Base-by-base conservation (phyloP, 30 jellyfish, hydroid and myxozoan genomes). In the Aurelia sp. region DNA sequence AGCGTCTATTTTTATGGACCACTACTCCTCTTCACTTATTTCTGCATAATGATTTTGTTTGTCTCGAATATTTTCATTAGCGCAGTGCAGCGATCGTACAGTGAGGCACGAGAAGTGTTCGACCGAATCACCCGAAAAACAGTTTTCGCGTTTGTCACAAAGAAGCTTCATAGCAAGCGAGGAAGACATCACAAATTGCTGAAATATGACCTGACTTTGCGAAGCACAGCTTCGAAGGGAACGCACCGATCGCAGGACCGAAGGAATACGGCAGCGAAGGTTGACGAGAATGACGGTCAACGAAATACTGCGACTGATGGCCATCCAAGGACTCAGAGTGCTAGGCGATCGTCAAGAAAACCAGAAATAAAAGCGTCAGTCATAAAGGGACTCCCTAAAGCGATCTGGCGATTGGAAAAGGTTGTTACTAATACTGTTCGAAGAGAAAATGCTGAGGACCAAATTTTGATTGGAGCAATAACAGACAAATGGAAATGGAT, bases 31-130 rank as follows among this genome's bases (percentile, higher is more conserved):
- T 38, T 83, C 74, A 31, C 62, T 9, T 83, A 83, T 47, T 83
- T 19, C 65, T 16, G 61, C 64, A 47, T 83, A 48, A 70, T 83
- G 92, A 50, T 72, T 10, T 47, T 83, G 12, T 30, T 83, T 59
- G 82, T 83, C 15, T 67, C 92, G 15, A 83, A 83, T 61, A 31
- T 83, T 5, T 58, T 83, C 80, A 83, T 83, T 50, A 83, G 92
- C 62, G 77, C 92, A 5, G 92, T 83, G 19, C 76, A 83, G 21
- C 57, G 50, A 67, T 83, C 92, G 51, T 83, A 83, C 92, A 21
- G 86, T 44, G 82, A 40, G 80, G 92, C 92, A 3, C 82, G 92
- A 16, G 72, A 67, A 19, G 74, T 75, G 4, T 67, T 69, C 16
- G 86, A 83, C 40, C 62, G 63, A 27, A 61, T 72, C 10, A 18